A percentile compares a stretch with the other conserved stretches of the same genome.
Conservation (phyloP, 2,113 vertebrate species). For the Holacanthus passer region DNA sequence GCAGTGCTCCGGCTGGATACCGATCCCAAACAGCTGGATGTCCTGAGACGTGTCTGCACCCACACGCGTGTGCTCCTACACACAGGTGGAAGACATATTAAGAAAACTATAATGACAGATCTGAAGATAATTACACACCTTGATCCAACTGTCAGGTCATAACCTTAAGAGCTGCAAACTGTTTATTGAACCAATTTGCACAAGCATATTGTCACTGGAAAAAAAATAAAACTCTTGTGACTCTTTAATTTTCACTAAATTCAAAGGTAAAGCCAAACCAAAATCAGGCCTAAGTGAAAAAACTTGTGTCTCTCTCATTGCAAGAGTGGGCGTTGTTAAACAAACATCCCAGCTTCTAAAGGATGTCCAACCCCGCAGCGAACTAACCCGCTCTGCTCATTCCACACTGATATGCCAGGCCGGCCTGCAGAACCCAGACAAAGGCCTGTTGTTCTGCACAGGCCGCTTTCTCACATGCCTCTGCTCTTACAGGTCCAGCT, state of each 20-base stretch:
- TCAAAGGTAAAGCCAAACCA: constrained; percentile 4
- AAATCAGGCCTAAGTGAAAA: constrained; percentile 31
- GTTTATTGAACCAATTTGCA: constrained; percentile 4
- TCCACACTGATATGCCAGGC: constrained; percentile 75
- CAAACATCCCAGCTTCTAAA: constrained; percentile 74
- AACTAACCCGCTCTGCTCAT: constrained; percentile 72
- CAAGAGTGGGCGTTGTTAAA: constrained; percentile 67
- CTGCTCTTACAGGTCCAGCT: constrained; percentile 47
- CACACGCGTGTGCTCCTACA: constrained; percentile 92
- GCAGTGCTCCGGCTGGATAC: constrained; percentile 96
- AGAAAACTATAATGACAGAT: constrained; percentile 22
- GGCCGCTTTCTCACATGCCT: constrained; percentile 62
- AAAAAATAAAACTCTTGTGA: constrained; percentile 11
- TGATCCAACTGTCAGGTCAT: constrained; percentile 2
- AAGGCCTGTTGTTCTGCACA: constrained; percentile 77
- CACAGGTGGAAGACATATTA: constrained; percentile 63
- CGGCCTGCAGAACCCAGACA: constrained; percentile 69
- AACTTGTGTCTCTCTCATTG: constrained; percentile 36
- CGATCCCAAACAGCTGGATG: constrained; percentile 98
- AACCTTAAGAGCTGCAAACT: neutral
- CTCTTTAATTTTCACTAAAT: neutral
- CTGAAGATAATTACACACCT: constrained; percentile 34
- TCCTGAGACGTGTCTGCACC: constrained; percentile 98
- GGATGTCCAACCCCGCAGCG: constrained; percentile 65
- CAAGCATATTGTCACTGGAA: neutral